phyloP scores from a whole-genome alignment of 2,797 vertebrate species.

The Semotilus atromaculatus region DNA sequence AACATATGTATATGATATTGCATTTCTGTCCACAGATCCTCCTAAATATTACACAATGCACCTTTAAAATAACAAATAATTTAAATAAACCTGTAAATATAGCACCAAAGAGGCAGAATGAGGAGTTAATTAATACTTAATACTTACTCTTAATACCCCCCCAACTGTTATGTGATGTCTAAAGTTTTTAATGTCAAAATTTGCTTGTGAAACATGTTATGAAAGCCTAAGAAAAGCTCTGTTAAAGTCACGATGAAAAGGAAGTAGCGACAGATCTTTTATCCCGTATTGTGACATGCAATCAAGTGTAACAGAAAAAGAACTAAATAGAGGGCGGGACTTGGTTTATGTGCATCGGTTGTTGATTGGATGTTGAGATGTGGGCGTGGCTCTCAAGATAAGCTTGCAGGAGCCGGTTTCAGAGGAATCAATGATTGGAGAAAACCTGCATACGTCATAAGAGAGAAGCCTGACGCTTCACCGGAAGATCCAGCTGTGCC shows the following conservation, averaged over 20 bases:
- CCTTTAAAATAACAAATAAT: not conserved
- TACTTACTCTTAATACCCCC: no score
- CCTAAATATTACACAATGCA: no score
- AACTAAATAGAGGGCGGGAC: not conserved
- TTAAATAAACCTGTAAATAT: not conserved
- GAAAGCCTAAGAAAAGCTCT: not conserved
- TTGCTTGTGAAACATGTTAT: not conserved
- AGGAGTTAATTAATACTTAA: no score
- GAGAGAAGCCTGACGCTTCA: not conserved
- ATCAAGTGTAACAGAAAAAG: not conserved
- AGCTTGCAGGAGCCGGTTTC: not conserved
- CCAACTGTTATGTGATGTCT: no score
- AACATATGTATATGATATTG: no score
- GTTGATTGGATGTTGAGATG: not conserved
- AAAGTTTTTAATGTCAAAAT: not conserved
- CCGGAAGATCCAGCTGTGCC: not conserved
- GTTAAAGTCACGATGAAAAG: not conserved
- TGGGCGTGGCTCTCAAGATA: not conserved
- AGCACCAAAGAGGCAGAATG: no score
- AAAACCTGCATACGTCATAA: not conserved
- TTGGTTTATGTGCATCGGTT: no score
- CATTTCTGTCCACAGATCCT: no score
- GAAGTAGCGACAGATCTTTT: not conserved
- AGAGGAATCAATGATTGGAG: not conserved
- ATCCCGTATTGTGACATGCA: not conserved